Evolutionary conservation across 1,140 invertebrate species (phyloP).

Genomic region (Ostrea denselamellosa): DNA sequence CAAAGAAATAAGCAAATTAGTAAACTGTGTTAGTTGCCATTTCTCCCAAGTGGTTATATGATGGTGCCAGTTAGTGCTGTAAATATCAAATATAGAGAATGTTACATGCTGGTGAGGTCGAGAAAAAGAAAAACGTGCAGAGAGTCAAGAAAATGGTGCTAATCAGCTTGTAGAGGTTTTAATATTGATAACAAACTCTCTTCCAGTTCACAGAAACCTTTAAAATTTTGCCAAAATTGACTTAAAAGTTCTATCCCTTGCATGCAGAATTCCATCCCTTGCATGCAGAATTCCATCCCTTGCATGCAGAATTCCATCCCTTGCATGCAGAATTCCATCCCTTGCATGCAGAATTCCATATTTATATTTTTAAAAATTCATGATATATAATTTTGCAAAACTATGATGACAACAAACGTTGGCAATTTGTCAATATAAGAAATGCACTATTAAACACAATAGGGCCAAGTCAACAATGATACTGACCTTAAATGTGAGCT

Average conservation of each 20-base stretch:
- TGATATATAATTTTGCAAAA: no score
- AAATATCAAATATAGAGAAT: background rate
- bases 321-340: no score
- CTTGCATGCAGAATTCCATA: no score
- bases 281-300: no score
- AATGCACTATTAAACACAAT: no score
- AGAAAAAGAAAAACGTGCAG: background rate
- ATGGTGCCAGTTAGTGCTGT: background rate
- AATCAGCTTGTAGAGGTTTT: background rate
- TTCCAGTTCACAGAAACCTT: no score
- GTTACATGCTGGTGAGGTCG: background rate
- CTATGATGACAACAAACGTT: no score
- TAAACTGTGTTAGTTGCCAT: background rate
- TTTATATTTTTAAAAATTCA: no score
- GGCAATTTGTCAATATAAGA: no score
- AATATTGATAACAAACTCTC: background rate
- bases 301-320: no score
- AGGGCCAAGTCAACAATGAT: background rate
- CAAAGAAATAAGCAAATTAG: background rate
- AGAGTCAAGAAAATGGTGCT: background rate
- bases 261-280: no score
- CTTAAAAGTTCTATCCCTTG: no score
- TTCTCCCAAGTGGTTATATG: background rate
- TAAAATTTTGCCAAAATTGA: background rate
- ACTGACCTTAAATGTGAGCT: background rate